Evolutionary conservation across 1,140 invertebrate genomes (phyloP).

Genomic region (Pachypeltis micranthus): DNA sequence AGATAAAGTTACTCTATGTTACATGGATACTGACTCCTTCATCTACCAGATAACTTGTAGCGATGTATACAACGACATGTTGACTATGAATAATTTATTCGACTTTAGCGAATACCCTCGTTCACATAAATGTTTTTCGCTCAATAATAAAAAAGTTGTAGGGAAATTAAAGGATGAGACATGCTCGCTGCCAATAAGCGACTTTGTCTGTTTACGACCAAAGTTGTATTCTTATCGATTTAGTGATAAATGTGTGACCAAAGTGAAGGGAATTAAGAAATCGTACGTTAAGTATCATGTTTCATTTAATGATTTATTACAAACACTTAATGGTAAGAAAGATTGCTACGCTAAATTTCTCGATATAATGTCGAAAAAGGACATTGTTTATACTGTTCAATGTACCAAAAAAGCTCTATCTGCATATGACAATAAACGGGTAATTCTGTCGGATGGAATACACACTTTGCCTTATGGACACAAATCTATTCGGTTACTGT

Average conservation of each 20-base stretch:
- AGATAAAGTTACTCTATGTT: constrained; percentile 25
- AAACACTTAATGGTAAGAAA: constrained; percentile 13
- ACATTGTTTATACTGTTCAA: constrained; percentile 18
- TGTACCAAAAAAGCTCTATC: constrained; percentile 17
- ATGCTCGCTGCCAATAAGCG: constrained; percentile 31
- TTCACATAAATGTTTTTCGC: constrained; percentile 18
- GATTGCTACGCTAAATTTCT: constrained; percentile 12
- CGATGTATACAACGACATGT: constrained; percentile 22
- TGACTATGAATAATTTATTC: not conserved
- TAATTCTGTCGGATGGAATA: constrained; percentile 10
- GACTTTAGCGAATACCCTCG: constrained; percentile 24
- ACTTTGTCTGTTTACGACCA: constrained; percentile 35
- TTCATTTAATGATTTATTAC: constrained; percentile 19
- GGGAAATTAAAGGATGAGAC: constrained; percentile 42
- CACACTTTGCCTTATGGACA: constrained; percentile 20
- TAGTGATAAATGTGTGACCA: constrained; percentile 24
- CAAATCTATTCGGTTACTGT: too few relatives aligned
- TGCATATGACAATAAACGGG: constrained; percentile 20
- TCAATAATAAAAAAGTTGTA: constrained; percentile 35
- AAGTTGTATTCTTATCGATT: constrained; percentile 36
- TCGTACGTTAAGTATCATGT: constrained; percentile 20
- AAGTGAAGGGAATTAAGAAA: constrained; percentile 28
- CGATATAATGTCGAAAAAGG: constrained; percentile 18
- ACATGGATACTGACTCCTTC: constrained; percentile 35
- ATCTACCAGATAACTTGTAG: constrained; percentile 30